phyloP scores from a whole-genome alignment of 2,797 vertebrate species.

The Eulemur coronatus region DNA sequence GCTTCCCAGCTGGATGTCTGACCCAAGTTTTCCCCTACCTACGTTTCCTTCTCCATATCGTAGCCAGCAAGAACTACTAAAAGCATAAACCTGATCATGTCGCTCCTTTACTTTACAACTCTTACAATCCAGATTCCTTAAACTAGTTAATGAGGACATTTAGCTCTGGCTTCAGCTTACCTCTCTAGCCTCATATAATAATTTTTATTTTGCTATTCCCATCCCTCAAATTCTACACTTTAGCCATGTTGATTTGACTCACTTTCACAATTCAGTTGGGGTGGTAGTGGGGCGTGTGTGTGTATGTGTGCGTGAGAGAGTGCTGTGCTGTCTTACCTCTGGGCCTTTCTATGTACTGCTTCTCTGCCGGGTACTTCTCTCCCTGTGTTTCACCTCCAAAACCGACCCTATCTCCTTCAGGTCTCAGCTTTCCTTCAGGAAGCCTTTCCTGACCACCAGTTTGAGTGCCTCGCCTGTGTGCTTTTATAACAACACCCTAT shows the following conservation, averaged over 20 bases:
- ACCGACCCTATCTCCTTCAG: background rate
- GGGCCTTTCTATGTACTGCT: background rate
- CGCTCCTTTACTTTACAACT: background rate
- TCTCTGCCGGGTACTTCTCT: background rate
- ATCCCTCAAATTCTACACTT: background rate
- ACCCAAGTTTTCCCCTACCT: background rate
- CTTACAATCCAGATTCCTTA: background rate
- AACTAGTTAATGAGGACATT: background rate
- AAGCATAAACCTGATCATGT: background rate
- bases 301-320: too few relatives aligned
- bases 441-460: background rate
- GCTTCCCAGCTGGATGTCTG: background rate
- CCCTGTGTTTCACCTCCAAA: background rate
- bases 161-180: background rate
- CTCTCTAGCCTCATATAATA: background rate
- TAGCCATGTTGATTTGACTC: background rate
- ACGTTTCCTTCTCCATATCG: too few relatives aligned
- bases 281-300: background rate
- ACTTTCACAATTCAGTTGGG: background rate
- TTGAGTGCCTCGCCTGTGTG: background rate
- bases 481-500: background rate
- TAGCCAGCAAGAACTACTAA: background rate
- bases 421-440: background rate
- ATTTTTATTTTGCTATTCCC: background rate
- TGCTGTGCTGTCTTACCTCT: background rate